These are phyloP conservation scores for Distichodus sexfasciatus DNA, from an alignment of 2,797 vertebrate genomes.

Conservation along the genomic window DNA sequence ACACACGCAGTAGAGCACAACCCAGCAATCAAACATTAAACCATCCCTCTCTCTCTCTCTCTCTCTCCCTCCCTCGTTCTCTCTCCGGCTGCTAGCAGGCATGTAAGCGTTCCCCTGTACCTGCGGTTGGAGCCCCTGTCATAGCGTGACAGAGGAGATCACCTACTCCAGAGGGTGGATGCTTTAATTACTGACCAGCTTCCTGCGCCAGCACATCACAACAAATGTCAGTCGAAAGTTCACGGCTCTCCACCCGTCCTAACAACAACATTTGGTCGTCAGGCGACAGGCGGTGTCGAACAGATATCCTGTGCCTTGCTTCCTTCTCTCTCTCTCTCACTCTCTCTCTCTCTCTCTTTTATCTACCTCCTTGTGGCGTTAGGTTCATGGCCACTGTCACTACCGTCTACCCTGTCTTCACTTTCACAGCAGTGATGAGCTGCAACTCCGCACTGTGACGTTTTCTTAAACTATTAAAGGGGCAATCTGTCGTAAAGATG, in stretches of 20 bases:
- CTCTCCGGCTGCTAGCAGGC: constrained; percentile 75
- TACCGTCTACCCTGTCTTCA: neutral
- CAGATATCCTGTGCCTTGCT: constrained; percentile 50
- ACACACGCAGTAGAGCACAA: constrained; percentile 60
- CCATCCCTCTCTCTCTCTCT: constrained; percentile 52
- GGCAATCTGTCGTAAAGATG: too few relatives aligned
- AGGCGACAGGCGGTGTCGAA: constrained; percentile 65
- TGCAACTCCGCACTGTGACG: neutral
- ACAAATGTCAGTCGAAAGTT: constrained; percentile 82
- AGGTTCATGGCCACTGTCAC: constrained; percentile 5
- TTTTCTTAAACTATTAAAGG: too few relatives aligned
- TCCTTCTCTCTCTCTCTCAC: constrained; percentile 55
- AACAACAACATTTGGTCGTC: constrained; percentile 67
- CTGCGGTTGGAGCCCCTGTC: constrained; percentile 76
- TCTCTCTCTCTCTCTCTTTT: constrained; percentile 56
- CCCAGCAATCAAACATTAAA: constrained; percentile 73
- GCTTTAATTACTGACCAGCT: constrained; percentile 84
- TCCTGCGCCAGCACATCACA: constrained; percentile 73
- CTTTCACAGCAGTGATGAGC: too few relatives aligned
- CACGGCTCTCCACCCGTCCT: constrained; percentile 65
- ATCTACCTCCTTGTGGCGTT: constrained; percentile 42
- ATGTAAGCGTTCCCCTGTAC: constrained; percentile 75
- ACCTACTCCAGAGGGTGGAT: constrained; percentile 73
- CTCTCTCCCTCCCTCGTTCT: constrained; percentile 56
- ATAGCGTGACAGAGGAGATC: constrained; percentile 82